A percentile compares a stretch with the other conserved stretches of the same genome.
Conservation (phyloP, 2,113 vertebrate species). For the Gallinago undulata region DNA sequence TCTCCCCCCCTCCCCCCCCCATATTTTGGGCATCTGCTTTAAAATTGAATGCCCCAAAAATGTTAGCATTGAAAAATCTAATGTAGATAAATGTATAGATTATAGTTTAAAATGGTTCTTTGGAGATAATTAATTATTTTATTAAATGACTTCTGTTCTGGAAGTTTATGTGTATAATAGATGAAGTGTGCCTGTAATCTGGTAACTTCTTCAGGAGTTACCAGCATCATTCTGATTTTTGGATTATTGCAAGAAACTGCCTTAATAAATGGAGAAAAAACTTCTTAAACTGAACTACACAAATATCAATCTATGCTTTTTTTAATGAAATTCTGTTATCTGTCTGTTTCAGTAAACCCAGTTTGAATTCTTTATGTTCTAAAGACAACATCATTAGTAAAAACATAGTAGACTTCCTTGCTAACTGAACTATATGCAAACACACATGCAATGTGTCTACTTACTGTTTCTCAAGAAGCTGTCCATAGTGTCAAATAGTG, state of each 20-base stretch:
- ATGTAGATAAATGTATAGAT: not conserved
- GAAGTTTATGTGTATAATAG: not conserved
- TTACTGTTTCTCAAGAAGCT: not conserved
- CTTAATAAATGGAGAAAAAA: not conserved
- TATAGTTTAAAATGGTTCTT: not conserved
- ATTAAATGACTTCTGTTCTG: not conserved
- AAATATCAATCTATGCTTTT: not conserved
- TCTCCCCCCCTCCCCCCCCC: fast-evolving
- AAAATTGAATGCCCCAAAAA: not conserved
- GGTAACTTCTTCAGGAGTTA: not conserved
- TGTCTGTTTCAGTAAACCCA: not conserved
- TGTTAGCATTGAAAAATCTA: not conserved
- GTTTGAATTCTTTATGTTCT: not conserved
- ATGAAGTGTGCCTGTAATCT: not conserved
- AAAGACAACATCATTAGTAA: not conserved
- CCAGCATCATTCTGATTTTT: not conserved
- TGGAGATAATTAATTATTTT: not conserved
- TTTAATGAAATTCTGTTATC: not conserved
- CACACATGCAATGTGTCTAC: fast-evolving
- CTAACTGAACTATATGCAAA: not conserved
- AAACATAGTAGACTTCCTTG: not conserved
- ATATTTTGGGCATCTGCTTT: not conserved
- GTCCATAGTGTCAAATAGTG: too few relatives aligned
- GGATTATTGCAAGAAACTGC: not conserved
- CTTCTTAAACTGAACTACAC: not conserved